Evolutionary conservation across 1,140 invertebrate genomes (phyloP), one percentile per base, ranked within the genome.

Genomic region (Ceratina calcarata): DNA sequence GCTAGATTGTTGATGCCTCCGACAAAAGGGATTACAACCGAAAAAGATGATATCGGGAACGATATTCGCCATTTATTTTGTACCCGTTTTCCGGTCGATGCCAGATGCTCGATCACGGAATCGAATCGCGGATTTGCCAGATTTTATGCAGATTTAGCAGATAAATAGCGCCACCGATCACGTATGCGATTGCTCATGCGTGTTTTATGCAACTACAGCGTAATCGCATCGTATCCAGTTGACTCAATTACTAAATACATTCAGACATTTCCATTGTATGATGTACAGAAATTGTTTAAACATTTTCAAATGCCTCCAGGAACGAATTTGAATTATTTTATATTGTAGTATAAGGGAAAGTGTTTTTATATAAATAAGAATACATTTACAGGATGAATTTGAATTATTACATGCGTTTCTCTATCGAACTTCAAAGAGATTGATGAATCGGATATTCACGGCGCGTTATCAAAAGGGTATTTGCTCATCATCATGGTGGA

Each of bases 51-150:
- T 49, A 51, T 22, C 37, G 51, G n/a, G 24, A 16, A 70, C 18
- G 72, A 80, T 78, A 57, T 81, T 81, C 45, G 66, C 58, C 49
- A 81, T 81, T 70, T 80, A 75, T 75, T 64, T 51, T 13, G n/a
- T 16, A 20, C 6, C 12, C 51, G 45, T 8, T 16, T 57, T 64
- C 27, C 18, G 55, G 13, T 3, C n/a, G 27, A 57, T 24, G 27
- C 22, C 67, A 64, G 68, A 78, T 78, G 66, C 4, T 60, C 75
- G 67, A 71, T 78, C 68, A 20, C 15, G 32, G 32, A 58, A 79
- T 66, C 61, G 22, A 51, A 49, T 65, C 49, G 18, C 49, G 32
- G 70, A 74, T 74, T 65, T 20, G 58, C 58, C 58, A 71, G 68
- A 78, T 78, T 78, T 78, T 64, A 71, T 71, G 68, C 76, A 62